Base-by-base conservation (phyloP, 1,140 invertebrate species). In the Bicyclus anynana region DNA sequence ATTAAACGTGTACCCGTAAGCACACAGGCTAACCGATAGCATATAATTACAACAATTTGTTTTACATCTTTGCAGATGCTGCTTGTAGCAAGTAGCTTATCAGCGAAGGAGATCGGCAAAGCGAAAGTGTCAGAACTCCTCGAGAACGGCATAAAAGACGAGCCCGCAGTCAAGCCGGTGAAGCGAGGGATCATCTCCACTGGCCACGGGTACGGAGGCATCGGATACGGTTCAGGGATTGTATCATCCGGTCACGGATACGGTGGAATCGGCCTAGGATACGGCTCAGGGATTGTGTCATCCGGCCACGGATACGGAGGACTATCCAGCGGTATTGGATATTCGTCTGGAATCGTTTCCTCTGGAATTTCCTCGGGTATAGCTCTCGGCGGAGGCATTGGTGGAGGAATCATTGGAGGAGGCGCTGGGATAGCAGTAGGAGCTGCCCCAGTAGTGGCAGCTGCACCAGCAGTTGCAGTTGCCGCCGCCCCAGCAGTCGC, bases 101-200 rank as follows among this genome's bases (percentile, higher is more conserved):
- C 74, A 69, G 61, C 77, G 49, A 78, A 81, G 62, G 72, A 82
- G 57, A 65, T 77, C 33, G 76, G 64, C 20, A 83, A 83, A 68
- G 53, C 64, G 6, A 83, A 84, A 66, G 54, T 82, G 14, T 84
- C 84, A 37, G 72, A 85, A 53, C 67, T 87, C 7, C 60, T 87
- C 23, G 72, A 79, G 44, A 74, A 81, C 42, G 82, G 84, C 12
- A 87, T 84, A 5, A 81, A 78, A 64, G 77, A 84, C 42, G 61
- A 61, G 14, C 61, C 67, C 5, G 50, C 74, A 44, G 78, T 73
- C 4, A 84, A 84, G 47, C 74, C 72, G 0, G 68, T 75, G 0
- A 84, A 84, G 46, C 74, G 82, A 61, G 76, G 74, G 7, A 77
- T 83, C 4, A 54, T 63, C 12, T 66, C 68, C 21, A 67, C 63